Conservation (phyloP, 2,797 vertebrate species). For the Zalophus californianus region DNA sequence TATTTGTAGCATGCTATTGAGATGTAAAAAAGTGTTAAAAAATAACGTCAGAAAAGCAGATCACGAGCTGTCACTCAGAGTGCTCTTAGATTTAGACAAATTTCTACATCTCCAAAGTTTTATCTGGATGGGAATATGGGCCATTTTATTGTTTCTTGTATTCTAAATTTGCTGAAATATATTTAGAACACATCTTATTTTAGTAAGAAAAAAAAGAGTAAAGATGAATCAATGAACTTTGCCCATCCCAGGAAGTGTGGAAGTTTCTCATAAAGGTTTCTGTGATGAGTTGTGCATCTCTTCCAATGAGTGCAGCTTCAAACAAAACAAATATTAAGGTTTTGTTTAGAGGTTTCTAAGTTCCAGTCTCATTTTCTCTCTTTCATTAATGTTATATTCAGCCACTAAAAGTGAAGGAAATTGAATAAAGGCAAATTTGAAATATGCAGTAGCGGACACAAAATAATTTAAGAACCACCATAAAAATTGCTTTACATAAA, state of each 20-base stretch:
- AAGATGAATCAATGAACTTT: neutral
- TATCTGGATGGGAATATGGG: neutral
- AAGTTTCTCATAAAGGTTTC: neutral
- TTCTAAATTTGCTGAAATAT: neutral
- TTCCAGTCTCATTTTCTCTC: constrained; percentile 68
- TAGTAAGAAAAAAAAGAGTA: neutral
- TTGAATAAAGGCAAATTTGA: constrained; percentile 76
- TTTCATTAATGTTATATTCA: constrained; percentile 75
- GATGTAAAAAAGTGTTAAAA: neutral
- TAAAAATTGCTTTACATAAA: constrained; percentile 81
- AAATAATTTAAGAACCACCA: constrained; percentile 76
- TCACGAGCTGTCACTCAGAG: neutral
- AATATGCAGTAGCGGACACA: constrained; percentile 65
- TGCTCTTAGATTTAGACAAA: neutral
- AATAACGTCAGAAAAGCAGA: neutral
- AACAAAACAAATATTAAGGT: constrained; percentile 71
- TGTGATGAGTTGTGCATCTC: neutral
- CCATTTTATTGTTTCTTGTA: neutral
- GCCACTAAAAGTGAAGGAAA: constrained; percentile 63
- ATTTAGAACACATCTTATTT: neutral
- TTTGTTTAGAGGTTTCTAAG: constrained; percentile 78
- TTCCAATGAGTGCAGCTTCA: constrained; percentile 28
- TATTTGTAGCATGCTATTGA: neutral
- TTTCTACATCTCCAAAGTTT: neutral
- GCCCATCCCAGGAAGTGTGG: neutral